phyloP scores from a whole-genome alignment of 2,888 invertebrate species.

The Eupithecia exiguata region DNA sequence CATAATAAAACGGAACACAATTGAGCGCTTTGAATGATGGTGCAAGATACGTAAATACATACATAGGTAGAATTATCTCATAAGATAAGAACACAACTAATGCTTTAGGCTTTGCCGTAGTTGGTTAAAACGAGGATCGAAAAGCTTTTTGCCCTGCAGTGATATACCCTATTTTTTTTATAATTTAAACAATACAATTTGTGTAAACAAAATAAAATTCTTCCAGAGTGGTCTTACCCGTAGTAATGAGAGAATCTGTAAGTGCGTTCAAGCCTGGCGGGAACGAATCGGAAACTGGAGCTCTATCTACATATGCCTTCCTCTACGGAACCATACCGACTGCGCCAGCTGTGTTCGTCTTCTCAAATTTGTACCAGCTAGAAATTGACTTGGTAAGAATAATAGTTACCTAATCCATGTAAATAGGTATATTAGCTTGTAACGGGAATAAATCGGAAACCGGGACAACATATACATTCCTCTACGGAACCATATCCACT shows the following conservation, averaged over 20 bases:
- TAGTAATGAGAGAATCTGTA: conserved; percentile 93
- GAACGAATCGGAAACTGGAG: conserved; percentile 89
- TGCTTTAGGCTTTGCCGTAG: not conserved
- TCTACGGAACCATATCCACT: too few species aligned
- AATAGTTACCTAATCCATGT: not conserved
- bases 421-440: not conserved
- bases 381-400: conserved; percentile 91
- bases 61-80: too few species aligned
- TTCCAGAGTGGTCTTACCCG: conserved; percentile 89
- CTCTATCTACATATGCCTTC: conserved; percentile 96
- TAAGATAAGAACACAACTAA: not conserved
- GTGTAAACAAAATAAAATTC: not conserved
- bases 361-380: conserved; percentile 93
- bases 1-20: too few species aligned
- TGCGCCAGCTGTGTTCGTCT: conserved; percentile 98
- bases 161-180: not conserved
- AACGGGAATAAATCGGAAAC: conserved; percentile 79
- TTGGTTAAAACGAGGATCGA: not conserved
- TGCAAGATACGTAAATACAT: too few species aligned
- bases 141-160: not conserved
- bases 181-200: not conserved
- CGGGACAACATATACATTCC: conserved; percentile 93
- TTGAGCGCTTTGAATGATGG: too few species aligned
- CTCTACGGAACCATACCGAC: conserved; percentile 98
- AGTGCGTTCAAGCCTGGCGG: conserved; percentile 88